Base-by-base conservation (phyloP, 1,140 invertebrate genomes). In the Pararge aegeria region DNA sequence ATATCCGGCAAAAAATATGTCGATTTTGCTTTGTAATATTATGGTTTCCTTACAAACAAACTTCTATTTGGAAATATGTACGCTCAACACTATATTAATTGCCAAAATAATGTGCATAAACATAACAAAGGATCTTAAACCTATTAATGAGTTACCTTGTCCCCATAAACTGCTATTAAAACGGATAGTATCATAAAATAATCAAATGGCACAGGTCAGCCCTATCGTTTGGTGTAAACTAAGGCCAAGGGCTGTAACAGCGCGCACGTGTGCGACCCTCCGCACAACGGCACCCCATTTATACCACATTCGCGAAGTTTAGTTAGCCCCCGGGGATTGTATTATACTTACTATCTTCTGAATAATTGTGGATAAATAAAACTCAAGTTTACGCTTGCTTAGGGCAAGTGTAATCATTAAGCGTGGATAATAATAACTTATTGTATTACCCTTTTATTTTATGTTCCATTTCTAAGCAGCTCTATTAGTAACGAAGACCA, bases 351-450 rank as follows among this genome's bases (percentile, higher is more conserved):
- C 66, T 69, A 70, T 77, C 71, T 76, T 71, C 67, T 51, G 55
- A 74, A 77, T 83, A 83, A 83, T 85, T 80, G 74, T 68, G 61
- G 72, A 81, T 79, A 83, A 85, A 87, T 87, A 85, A 76, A 78
- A 75, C 73, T 72, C 72, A 76, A 73, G 68, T 77, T 77, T 68
- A 67, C 63, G 64, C 60, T 56, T 62, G 61, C 64, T 68, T 67
- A 61, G 64, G 64, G 69, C 49, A 42, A 42, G 38, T 42, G 38
- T 12, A 16, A 15, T 16, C 1, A 18, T 5, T 18, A 12, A 42
- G 12, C 12, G 10, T 2, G n/a, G 2, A 16, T 40, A 15, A 15
- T 15, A 18, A 40, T 16, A 40, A 16, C 12, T 42, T 16, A 16
- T 42, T 13, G 5, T n/a, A n/a, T n/a, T n/a, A n/a, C n/a, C n/a